Conservation (phyloP, 1,140 invertebrate species). For the Zeugodacus cucurbitae region DNA sequence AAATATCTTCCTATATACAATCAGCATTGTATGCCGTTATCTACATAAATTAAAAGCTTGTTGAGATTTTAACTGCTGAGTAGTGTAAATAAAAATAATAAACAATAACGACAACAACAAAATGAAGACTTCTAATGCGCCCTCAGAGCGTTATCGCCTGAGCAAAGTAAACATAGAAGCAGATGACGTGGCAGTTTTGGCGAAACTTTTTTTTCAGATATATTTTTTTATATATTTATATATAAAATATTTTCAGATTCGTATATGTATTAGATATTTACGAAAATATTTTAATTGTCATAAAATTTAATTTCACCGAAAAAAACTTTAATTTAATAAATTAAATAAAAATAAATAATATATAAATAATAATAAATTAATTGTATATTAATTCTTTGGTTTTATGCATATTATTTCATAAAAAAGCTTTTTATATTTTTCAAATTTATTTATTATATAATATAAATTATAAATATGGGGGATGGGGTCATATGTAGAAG, state of each 20-base stretch:
- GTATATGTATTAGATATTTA: neutral
- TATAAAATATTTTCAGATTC: neutral
- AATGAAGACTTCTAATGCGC: neutral
- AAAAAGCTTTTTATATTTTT: too few relatives aligned
- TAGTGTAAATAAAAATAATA: neutral
- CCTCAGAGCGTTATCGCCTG: neutral
- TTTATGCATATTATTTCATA: too few relatives aligned
- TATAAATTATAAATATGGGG: too few relatives aligned
- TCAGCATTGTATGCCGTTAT: neutral
- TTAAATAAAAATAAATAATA: neutral
- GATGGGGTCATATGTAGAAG: too few relatives aligned
- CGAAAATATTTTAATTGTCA: neutral
- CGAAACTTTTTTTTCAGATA: neutral
- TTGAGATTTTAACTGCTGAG: neutral
- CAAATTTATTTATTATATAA: too few relatives aligned
- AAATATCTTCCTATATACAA: too few relatives aligned
- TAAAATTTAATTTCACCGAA: too few relatives aligned
- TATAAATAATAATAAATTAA: too few relatives aligned
- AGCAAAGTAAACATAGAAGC: neutral
- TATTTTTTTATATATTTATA: neutral
- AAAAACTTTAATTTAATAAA: too few relatives aligned
- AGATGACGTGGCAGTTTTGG: neutral
- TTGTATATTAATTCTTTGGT: too few relatives aligned
- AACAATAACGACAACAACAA: too few relatives aligned
- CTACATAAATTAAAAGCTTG: neutral